These are phyloP conservation scores for Montipora efflorescens DNA, from an alignment of 64 coral and sea anemone genomes.

Conservation along the genomic window DNA sequence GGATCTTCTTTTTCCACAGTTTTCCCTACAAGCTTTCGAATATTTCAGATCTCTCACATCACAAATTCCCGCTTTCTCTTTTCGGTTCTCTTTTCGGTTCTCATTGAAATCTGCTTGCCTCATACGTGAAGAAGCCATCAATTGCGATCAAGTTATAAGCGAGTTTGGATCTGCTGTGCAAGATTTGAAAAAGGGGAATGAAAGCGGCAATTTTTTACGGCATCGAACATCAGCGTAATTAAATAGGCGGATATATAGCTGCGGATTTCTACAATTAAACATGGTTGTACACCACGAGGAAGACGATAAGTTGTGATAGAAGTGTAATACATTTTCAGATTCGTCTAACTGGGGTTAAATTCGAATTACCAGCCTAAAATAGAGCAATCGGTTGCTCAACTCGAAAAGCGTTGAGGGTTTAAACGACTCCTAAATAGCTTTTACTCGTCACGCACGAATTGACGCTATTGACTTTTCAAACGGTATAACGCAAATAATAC, in stretches of 20 bases:
- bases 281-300: background rate
- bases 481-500: background rate
- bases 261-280: too few relatives aligned
- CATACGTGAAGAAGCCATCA: background rate
- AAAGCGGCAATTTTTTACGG: too few relatives aligned
- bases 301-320: background rate
- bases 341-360: background rate
- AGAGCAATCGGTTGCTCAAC: background rate
- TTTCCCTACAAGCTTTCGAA: background rate
- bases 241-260: too few relatives aligned
- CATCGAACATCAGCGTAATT: too few relatives aligned
- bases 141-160: too few relatives aligned
- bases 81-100: background rate
- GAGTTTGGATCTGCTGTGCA: too few relatives aligned
- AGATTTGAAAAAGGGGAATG: too few relatives aligned
- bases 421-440: background rate
- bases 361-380: background rate
- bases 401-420: background rate
- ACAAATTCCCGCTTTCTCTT: background rate
- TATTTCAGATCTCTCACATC: background rate
- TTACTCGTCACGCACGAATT: constrained; percentile 38
- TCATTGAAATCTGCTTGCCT: background rate
- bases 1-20: too few relatives aligned
- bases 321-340: background rate
- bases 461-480: constrained; percentile 34